Base-by-base conservation (phyloP, 2,113 vertebrate species). In the Asarcornis scutulata region DNA sequence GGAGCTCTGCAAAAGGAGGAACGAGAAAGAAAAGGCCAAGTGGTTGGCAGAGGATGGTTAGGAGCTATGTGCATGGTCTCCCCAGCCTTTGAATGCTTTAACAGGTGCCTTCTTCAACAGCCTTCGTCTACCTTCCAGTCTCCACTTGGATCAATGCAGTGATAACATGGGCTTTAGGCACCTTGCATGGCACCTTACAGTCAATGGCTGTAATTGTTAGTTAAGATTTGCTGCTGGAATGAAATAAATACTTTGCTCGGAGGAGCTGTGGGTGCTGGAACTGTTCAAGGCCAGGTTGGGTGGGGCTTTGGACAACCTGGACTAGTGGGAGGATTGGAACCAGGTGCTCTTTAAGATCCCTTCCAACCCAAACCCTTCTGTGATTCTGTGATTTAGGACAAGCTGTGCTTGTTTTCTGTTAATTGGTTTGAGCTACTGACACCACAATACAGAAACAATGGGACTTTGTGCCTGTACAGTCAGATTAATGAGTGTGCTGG, bases 201-300 rank as follows among this genome's bases (percentile, higher is more conserved):
- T 91, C 81, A 88, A 3, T 63, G 67, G 60, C 92, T 42, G 69
- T 60, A 46, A 75, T 31, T 90, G 92, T 87, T 23, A 3, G 83
- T 67, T 95, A 93, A 81, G 94, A 74, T 95, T 94, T 89, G 67
- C 94, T 88, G 11, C 68, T 78, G 23, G 67, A 92, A 91, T 92
- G 83, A 91, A 91, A 88, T 80, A 91, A 93, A 96, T 11, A 21
- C 20, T 48, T 48, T 22, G 46, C 46, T 48, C 3, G 5, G 46
- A 48, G 46, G 46, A 48, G 46, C 46, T 48, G 46, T 48, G 46
- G 46, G 6, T 48, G 20, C 46, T 48, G 46, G 20, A 48, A 48
- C 20, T 48, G 20, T 48, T 48, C 46, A 48, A 48, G 46, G 46
- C 46, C 46, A 48, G 46, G 46, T 21, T 48, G 46, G 46, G 21